Percentiles rank a stretch among this genome's conserved stretches.
These are phyloP conservation scores for Scaptodrosophila lebanonensis DNA, from an alignment of 1,140 invertebrate species.

Conservation along the genomic window DNA sequence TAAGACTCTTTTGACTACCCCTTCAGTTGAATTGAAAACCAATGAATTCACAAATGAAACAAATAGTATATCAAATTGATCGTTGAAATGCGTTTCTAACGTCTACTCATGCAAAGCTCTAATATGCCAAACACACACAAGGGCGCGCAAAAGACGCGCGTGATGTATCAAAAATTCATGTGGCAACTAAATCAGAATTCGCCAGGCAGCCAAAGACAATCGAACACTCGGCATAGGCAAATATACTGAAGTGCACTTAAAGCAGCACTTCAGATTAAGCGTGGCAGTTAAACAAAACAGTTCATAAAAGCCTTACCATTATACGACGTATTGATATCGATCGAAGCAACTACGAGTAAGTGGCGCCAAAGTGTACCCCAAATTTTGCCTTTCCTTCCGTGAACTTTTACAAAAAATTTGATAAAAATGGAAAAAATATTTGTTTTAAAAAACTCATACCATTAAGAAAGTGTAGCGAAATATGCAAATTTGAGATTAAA, in stretches of 20 bases:
- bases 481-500: constrained; percentile 49
- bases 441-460: constrained; percentile 36
- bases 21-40: too few relatives aligned
- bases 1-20: too few relatives aligned
- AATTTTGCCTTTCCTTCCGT: constrained; percentile 30
- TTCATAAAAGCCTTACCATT: constrained; percentile 21
- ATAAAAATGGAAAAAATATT: constrained; percentile 39
- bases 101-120: too few relatives aligned
- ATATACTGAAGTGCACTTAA: constrained; percentile 43
- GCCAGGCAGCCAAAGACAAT: too few relatives aligned
- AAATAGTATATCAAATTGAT: too few relatives aligned
- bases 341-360: too few relatives aligned
- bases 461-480: constrained; percentile 13
- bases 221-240: constrained; percentile 3
- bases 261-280: constrained; percentile 46
- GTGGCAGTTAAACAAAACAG: constrained; percentile 51
- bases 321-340: background rate
- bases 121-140: too few relatives aligned
- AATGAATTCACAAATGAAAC: too few relatives aligned
- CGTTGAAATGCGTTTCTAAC: too few relatives aligned
- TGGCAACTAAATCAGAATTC: too few relatives aligned
- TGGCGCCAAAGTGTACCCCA: constrained; percentile 29
- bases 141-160: too few relatives aligned
- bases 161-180: too few relatives aligned
- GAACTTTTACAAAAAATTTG: constrained; percentile 23